These are phyloP conservation scores for Cylloceria caligata DNA, from an alignment of 2,888 invertebrate species.

Conservation along the genomic window DNA sequence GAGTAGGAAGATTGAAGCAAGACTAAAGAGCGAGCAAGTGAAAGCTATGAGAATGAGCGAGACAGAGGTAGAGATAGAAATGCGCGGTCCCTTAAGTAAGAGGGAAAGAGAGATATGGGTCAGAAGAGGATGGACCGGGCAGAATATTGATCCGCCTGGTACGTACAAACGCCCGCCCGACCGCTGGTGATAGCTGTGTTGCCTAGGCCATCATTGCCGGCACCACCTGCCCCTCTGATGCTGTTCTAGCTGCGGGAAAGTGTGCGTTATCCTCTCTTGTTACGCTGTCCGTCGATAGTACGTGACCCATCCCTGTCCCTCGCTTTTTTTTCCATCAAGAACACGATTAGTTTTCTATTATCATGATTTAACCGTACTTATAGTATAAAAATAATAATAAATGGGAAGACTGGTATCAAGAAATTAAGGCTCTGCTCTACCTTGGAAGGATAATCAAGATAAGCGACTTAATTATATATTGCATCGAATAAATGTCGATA, in stretches of 20 bases:
- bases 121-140: slow-evolving; percentile 83
- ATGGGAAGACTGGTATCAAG: neutral
- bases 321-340: neutral
- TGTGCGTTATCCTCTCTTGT: neutral
- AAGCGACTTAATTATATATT: no score
- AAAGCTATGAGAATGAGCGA: neutral
- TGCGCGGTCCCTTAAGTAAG: slow-evolving; percentile 68
- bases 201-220: slow-evolving; percentile 42
- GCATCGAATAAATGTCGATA: no score
- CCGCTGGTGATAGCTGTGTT: slow-evolving; percentile 66
- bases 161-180: slow-evolving; percentile 68
- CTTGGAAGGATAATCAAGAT: no score
- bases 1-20: slow-evolving; percentile 16
- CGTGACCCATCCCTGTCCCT: neutral
- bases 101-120: slow-evolving; percentile 82
- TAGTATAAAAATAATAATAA: neutral
- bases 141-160: slow-evolving; percentile 83
- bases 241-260: slow-evolving; percentile 6
- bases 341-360: slow-evolving; percentile 4
- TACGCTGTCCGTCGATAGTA: neutral
- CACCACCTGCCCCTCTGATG: slow-evolving; percentile 8
- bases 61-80: neutral
- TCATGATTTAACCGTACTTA: neutral
- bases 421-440: no score
- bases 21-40: neutral